Base-by-base conservation (phyloP, 2,113 vertebrate species). In the Caranx melampygus region DNA sequence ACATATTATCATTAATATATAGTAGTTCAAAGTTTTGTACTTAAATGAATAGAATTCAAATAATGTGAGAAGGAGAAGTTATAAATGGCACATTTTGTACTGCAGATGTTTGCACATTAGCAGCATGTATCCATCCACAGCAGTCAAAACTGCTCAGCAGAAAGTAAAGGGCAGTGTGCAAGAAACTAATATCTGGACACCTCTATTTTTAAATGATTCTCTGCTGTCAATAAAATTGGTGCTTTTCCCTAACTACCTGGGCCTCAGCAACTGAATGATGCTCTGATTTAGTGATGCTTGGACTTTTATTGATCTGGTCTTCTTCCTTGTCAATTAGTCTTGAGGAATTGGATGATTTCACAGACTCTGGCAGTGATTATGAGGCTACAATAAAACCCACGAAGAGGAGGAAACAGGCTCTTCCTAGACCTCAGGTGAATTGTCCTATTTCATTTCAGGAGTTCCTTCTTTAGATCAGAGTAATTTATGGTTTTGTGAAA, bases 281-380 rank as follows among this genome's bases (percentile, higher is more conserved):
- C 8, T 10, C 8, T 42, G 12, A n/a, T 54, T 54, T 58, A 1
- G 40, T 9, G 6, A 73, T 64, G 31, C 20, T 61, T 12, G 13
- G 13, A 11, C 63, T 54, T 52, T 1, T 55, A 11, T 31, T 68
- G 15, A 74, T 58, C 70, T 0, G 0, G 0, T 68, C 60, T 12
- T 80, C 51, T 72, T 62, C 16, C 3, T 45, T 81, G 16, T 75
- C 18, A 76, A 12, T 75, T 62, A 92, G 93, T 87, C 72, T 78
- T 6, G 86, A 83, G 12, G 92, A 92, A 20, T 44, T 80, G 11
- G 89, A 92, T 12, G 68, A 83, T 37, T 4, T 75, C 9, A 86
- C 91, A 7, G 93, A 92, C 65, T 88, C 88, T n/a, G 92, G 78
- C 49, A 95, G 94, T 73, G 95, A 96, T 82, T 96, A 95, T 82